These are phyloP conservation scores for Neotoxoptera formosana DNA, from an alignment of 1,140 invertebrate genomes.

Conservation along the genomic window DNA sequence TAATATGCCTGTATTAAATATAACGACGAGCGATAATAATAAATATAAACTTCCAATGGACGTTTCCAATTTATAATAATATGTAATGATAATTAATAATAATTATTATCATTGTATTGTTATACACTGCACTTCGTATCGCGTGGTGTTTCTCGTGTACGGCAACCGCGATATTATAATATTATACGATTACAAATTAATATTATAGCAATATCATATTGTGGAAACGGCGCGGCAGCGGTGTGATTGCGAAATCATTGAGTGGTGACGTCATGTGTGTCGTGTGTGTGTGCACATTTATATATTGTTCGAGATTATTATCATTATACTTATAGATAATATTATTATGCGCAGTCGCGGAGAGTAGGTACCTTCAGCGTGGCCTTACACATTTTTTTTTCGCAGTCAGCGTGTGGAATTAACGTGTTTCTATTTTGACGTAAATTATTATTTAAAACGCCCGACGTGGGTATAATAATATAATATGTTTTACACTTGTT, in stretches of 20 bases:
- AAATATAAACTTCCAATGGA: neutral
- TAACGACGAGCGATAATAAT: neutral
- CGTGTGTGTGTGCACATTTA: neutral
- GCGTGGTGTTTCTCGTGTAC: neutral
- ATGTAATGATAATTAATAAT: neutral
- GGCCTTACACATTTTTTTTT: neutral
- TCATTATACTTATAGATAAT: neutral
- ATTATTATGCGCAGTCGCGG: neutral
- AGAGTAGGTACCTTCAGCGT: neutral
- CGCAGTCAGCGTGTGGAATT: neutral
- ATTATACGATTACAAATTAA: slow-evolving; percentile 8
- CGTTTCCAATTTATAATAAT: neutral
- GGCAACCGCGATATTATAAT: neutral
- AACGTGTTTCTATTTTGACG: neutral
- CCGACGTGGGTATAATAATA: neutral
- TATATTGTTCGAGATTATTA: neutral
- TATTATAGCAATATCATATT: neutral
- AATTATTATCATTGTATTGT: neutral
- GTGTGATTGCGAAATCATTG: neutral
- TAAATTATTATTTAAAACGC: neutral
- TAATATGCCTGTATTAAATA: neutral
- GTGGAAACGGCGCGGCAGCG: neutral
- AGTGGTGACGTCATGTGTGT: neutral
- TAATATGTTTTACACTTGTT: neutral
- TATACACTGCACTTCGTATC: neutral